These are phyloP conservation scores for Gari tellinella DNA, from an alignment of 2,888 invertebrate species.

Conservation along the genomic window DNA sequence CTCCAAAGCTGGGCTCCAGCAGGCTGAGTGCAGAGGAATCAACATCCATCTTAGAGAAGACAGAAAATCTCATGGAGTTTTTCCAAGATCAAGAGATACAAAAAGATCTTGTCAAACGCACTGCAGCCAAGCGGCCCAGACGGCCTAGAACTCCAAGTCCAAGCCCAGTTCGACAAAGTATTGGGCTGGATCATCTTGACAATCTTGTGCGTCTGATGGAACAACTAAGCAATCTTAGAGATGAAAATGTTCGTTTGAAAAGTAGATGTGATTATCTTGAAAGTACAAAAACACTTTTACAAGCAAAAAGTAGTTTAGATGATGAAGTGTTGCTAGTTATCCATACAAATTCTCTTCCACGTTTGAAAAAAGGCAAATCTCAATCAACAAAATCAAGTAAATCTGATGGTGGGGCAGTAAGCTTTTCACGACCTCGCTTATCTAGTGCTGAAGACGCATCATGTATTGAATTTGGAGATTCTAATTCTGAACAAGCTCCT, in stretches of 20 bases:
- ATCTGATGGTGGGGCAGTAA: conserved; percentile 37
- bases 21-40: conserved; percentile 53
- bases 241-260: conserved; percentile 90
- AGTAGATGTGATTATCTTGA: conserved; percentile 90
- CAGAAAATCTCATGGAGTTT: conserved; percentile 75
- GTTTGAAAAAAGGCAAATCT: conserved; percentile 49
- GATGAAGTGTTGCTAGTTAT: conserved; percentile 44
- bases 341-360: conserved; percentile 14
- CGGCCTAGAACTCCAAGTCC: conserved; percentile 73
- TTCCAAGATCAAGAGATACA: conserved; percentile 76
- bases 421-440: conserved; percentile 64
- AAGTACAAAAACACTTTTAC: conserved; percentile 87
- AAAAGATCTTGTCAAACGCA: conserved; percentile 32
- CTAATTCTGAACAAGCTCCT: conserved; percentile 70
- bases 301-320: conserved; percentile 45
- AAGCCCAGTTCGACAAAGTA: conserved; percentile 72
- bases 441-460: conserved; percentile 76
- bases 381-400: conserved; percentile 39
- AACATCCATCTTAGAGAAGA: conserved; percentile 62
- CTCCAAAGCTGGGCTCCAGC: conserved; percentile 50
- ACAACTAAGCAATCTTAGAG: conserved; percentile 89
- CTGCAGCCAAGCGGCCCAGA: conserved; percentile 36
- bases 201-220: conserved; percentile 91
- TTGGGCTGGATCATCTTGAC: conserved; percentile 90
- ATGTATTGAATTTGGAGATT: conserved; percentile 68